Evolutionary conservation across 2,797 vertebrate genomes (phyloP).

Genomic region (Cirrhinus mrigala): DNA sequence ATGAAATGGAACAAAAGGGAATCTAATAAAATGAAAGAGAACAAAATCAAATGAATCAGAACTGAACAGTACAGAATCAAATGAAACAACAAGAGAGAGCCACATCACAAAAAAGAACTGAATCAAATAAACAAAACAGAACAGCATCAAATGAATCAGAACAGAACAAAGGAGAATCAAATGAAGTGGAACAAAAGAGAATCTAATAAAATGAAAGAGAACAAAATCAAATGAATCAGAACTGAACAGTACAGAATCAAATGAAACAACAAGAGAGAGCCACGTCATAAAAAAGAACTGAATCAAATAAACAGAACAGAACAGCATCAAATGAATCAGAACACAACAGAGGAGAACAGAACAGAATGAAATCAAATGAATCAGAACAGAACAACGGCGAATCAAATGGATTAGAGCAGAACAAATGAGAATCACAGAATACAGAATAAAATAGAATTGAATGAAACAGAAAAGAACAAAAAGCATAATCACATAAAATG

Average conservation of each 20-base stretch:
- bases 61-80: background rate
- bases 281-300: background rate
- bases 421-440: background rate
- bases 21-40: background rate
- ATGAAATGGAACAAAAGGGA: background rate
- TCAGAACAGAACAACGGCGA: background rate
- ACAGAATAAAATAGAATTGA: background rate
- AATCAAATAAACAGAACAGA: background rate
- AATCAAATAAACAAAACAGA: background rate
- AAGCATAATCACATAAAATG: background rate
- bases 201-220: background rate
- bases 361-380: too few relatives aligned
- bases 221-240: background rate
- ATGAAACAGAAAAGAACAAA: background rate
- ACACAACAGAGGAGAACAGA: background rate
- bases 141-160: conserved; percentile 2
- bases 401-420: background rate
- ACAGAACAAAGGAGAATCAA: background rate
- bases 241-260: background rate
- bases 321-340: conserved; percentile 2
- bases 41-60: background rate
- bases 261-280: background rate
- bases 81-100: background rate
- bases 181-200: background rate
- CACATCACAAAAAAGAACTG: background rate